These are phyloP conservation scores for Bradypodion pumilum DNA, from an alignment of 2,797 vertebrate genomes.

Conservation along the genomic window DNA sequence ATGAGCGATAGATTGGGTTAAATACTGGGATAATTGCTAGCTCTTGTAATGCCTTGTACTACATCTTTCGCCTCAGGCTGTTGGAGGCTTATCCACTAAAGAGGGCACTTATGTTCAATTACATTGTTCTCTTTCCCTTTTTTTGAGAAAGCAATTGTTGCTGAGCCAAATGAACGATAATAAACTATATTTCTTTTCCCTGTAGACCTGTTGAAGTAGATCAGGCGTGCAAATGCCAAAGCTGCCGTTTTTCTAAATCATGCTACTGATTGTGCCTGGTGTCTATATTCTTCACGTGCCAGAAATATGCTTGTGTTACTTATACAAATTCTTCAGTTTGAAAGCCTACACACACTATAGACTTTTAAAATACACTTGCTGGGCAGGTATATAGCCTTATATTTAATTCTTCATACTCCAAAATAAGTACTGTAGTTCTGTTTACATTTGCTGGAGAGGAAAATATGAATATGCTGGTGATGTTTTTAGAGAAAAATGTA, in stretches of 20 bases:
- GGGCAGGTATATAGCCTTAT: background rate
- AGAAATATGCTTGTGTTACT: background rate
- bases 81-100: constrained; percentile 76
- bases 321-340: constrained; percentile 44
- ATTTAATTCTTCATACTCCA: background rate
- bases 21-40: constrained; percentile 90
- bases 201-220: constrained; percentile 62
- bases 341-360: constrained; percentile 46
- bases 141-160: constrained; percentile 79
- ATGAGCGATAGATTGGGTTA: constrained; percentile 86
- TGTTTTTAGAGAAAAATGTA: background rate
- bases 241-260: constrained; percentile 53
- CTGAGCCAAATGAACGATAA: constrained; percentile 72
- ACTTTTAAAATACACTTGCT: constrained; percentile 10
- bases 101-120: constrained; percentile 70
- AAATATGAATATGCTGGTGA: too few relatives aligned
- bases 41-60: constrained; percentile 86
- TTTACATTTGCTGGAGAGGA: background rate
- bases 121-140: constrained; percentile 70
- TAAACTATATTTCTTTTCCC: constrained; percentile 67
- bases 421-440: constrained; percentile 13
- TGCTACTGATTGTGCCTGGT: constrained; percentile 47
- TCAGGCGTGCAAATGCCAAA: constrained; percentile 55
- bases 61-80: constrained; percentile 88
- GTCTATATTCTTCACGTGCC: constrained; percentile 26